These are phyloP conservation scores for Arbacia lixula DNA, from an alignment of 53 echinoderm and acorn worm genomes.

Conservation along the genomic window DNA sequence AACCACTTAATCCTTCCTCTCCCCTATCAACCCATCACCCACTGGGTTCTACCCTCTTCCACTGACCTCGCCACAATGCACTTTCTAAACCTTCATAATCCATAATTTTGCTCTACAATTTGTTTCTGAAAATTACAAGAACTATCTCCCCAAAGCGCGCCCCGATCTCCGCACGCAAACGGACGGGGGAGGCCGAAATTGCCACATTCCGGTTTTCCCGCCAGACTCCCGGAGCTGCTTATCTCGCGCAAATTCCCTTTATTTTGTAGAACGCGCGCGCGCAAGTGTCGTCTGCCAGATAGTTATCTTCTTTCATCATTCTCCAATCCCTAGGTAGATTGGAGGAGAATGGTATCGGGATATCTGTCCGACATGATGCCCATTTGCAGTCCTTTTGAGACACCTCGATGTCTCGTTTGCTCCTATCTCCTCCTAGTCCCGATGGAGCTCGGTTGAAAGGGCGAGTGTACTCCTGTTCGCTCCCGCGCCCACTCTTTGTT, in stretches of 20 bases:
- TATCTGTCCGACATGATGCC: conserved; percentile 37
- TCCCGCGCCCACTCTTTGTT: neutral
- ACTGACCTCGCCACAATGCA: conserved; percentile 28
- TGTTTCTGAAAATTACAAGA: neutral
- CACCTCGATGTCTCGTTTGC: conserved; percentile 31
- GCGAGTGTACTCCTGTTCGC: conserved; percentile 15
- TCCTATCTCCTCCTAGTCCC: conserved; percentile 8
- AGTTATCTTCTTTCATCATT: conserved; percentile 38
- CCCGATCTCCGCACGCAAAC: conserved; percentile 30
- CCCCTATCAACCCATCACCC: conserved; percentile 29
- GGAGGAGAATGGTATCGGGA: conserved; percentile 17
- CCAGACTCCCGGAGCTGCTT: conserved; percentile 1
- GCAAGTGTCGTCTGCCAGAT: conserved; percentile 24
- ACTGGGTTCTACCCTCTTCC: conserved; percentile 6
- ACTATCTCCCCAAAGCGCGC: conserved; percentile 21
- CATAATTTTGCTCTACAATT: conserved; percentile 26
- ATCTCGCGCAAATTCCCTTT: conserved; percentile 33
- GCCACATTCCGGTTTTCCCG: conserved; percentile 40
- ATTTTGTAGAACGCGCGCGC: conserved; percentile 2
- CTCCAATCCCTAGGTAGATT: conserved; percentile 12
- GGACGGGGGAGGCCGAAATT: conserved; percentile 9
- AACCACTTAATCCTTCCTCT: conserved; percentile 37
- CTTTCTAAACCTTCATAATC: conserved; percentile 47
- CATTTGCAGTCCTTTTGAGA: conserved; percentile 41
- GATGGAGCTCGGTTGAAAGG: neutral